phyloP scores from a whole-genome alignment of 2,797 vertebrate genomes.

The Epinephelus awoara region DNA sequence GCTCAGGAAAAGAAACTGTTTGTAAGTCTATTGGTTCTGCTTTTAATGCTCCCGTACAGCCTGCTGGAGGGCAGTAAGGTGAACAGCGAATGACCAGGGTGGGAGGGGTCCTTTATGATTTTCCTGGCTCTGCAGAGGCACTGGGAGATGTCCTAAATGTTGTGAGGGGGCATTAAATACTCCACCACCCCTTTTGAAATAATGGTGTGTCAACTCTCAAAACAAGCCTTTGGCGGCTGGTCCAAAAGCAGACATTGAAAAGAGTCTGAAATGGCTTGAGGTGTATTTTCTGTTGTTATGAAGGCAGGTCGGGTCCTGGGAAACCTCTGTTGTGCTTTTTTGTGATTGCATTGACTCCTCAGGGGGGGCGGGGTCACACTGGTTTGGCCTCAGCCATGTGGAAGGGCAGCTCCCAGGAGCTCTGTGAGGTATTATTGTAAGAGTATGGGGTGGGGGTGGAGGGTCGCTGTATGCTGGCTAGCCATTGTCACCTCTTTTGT shows the following conservation, averaged over 20 bases:
- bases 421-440: constrained; percentile 76
- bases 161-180: constrained; percentile 4
- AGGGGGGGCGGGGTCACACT: constrained; percentile 59
- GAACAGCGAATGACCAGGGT: too few species aligned
- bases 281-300: constrained; percentile 38
- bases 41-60: too few species aligned
- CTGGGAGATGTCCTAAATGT: not conserved
- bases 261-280: constrained; percentile 24
- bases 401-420: constrained; percentile 80
- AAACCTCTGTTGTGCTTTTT: constrained; percentile 73
- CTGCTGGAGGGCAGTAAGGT: too few species aligned
- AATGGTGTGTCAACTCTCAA: not conserved
- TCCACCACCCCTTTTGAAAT: not conserved
- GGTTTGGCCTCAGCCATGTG: constrained; percentile 71
- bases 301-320: constrained; percentile 32
- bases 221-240: not conserved
- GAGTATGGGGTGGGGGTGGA: constrained; percentile 47
- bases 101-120: too few species aligned
- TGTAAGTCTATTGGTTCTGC: too few species aligned
- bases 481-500: constrained; percentile 76
- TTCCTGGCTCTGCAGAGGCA: too few species aligned
- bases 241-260: constrained; percentile 37
- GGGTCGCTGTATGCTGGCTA: constrained; percentile 58
- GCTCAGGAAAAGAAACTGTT: too few species aligned
- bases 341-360: constrained; percentile 70